Base-by-base conservation (phyloP, 1,140 invertebrate genomes). In the Stegodyphus dumicola region DNA sequence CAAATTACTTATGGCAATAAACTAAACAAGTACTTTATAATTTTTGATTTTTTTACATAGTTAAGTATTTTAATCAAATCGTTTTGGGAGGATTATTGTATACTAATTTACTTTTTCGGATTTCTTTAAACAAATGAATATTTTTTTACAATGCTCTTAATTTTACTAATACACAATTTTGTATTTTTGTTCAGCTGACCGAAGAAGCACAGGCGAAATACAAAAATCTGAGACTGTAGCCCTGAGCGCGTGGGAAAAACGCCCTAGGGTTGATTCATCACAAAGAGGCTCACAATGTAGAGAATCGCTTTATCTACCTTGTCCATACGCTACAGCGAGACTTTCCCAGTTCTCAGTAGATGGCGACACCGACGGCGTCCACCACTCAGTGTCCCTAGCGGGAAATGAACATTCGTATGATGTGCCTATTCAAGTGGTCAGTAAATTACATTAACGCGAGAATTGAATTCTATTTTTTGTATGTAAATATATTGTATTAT, bases 361-460 rank as follows among this genome's bases (percentile, higher is more conserved):
- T 77, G 86, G 74, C 74, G 85, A 86, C 65, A 77, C 70, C 48
- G 77, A 76, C 77, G 48, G 51, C 11, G 71, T 74, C 18, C 67
- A 67, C n/a, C 77, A 80, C 65, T 70, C 77, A 3, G 80, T 84
- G 6, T 10, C 76, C n/a, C n/a, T 80, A 6, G 65, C 71, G n/a
- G 76, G 54, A 54, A 87, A 81, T 18, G 86, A 83, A 83, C 86
- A 87, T 64, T 87, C 86, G 13, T 87, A 87, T 49, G 86, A 87
- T 18, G 86, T 87, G 74, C 86, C 86, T 83, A 83, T 87, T 33
- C 86, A 87, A 77, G 65, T 87, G 13, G 79, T 87, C n/a, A 77
- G 86, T 33, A 87, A 87, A 64, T 65, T 80, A 33, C 85, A 80
- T 49, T 86, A 86, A 67, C 84, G 15, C 6, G 17, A 17, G 2